Evolutionary conservation across 1,140 invertebrate species (phyloP).

Genomic region (Cyphomyrmex costatus): DNA sequence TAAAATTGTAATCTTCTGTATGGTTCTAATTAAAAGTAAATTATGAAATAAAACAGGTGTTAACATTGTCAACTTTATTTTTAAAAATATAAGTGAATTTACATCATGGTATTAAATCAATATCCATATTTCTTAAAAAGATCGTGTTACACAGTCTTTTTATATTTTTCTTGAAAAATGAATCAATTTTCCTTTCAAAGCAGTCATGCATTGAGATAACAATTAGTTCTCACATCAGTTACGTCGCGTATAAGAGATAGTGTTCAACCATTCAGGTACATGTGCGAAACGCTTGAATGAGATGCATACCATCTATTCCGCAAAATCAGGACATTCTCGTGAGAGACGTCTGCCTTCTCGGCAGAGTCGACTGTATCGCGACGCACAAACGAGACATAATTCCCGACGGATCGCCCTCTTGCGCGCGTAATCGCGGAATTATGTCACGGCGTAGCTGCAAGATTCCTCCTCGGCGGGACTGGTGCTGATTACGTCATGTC

Average conservation of each 20-base stretch:
- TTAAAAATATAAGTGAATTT: too few relatives aligned
- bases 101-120: too few relatives aligned
- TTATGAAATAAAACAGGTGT: too few relatives aligned
- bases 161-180: background rate
- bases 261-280: background rate
- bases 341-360: constrained; percentile 9
- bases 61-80: too few relatives aligned
- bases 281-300: background rate
- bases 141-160: background rate
- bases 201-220: background rate
- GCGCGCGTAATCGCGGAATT: constrained; percentile 72
- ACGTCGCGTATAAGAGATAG: background rate
- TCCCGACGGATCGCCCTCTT: constrained; percentile 60
- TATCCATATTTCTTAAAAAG: background rate
- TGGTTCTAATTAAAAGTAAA: too few relatives aligned
- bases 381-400: constrained; percentile 44
- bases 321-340: constrained; percentile 13
- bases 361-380: background rate
- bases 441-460: constrained; percentile 72
- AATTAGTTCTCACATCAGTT: background rate
- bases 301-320: constrained; percentile 3
- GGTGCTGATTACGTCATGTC: constrained; percentile 67
- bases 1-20: background rate
- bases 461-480: constrained; percentile 47
- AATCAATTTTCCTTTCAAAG: background rate